Evolutionary conservation across 2,113 vertebrate genomes (phyloP), one percentile per base, ranked within the genome.

Genomic region (Procavia capensis): DNA sequence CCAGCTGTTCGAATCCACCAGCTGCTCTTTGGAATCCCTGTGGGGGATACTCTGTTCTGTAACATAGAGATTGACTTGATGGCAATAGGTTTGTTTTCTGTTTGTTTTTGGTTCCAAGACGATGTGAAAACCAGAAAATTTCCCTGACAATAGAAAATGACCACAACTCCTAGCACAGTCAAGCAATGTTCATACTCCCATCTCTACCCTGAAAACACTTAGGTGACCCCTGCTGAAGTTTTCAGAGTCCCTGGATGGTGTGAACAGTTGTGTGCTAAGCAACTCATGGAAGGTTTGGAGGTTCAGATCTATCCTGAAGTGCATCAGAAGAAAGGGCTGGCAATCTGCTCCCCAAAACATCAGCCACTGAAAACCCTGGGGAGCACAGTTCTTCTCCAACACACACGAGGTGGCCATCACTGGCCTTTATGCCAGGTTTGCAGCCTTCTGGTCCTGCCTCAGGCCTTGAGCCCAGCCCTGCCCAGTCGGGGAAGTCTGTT

Each of bases 181-280:
- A 4, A 10, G 61, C 4, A 41, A 19, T 16, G 4, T 9, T 17
- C 9, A 43, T 9, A 24, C 3, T 27, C 27, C 2, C 29, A 29
- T 24, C n/a, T 10, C 1, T 6, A 2, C 47, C 29, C 41, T n/a
- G 31, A 10, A 1, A 9, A 14, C 61, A 4, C 8, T 14, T 1
- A 8, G 70, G 41, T 64, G 68, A 66, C 41, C 14, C 16, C 5
- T 1, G 19, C 83, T 87, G 11, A 43, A 24, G 36, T 41, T 41
- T 41, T 36, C 24, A 41, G 66, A 70, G 22, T 75, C 39, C 72
- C 36, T n/a, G 66, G 66, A n/a, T 70, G 66, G 17, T 31, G 64
- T 31, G n/a, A 36, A 19, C 61, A 63, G 61, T 63, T 29, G 29
- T n/a, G 66, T n/a, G 66, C 50, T 54, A 4, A 16, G 50, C 34